A percentile compares a stretch with the other conserved stretches of the same genome.
Evolutionary conservation across 2,888 invertebrate genomes (phyloP).

Genomic region (Anorthoa munda): DNA sequence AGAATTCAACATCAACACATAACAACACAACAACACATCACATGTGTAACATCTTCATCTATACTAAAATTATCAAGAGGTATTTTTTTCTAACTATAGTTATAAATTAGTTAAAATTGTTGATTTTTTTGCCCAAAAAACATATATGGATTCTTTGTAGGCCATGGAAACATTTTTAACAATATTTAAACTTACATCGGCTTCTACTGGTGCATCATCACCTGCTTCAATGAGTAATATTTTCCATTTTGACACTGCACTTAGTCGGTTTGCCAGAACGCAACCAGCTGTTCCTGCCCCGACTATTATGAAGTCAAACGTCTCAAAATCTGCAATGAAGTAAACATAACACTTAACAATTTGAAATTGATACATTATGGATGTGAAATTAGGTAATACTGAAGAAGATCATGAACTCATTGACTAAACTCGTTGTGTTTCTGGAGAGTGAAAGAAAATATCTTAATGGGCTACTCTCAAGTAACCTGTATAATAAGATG

Average conservation of each 20-base stretch:
- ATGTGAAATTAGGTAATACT: background rate
- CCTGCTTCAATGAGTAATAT: slow-evolving; percentile 90
- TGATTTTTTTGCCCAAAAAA: too few relatives aligned
- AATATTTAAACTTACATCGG: slow-evolving; percentile 29
- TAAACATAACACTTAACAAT: background rate
- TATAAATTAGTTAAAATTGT: background rate
- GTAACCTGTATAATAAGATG: background rate
- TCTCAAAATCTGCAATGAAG: slow-evolving; percentile 60
- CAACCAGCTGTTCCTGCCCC: slow-evolving; percentile 75
- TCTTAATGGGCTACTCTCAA: background rate
- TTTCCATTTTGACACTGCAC: slow-evolving; percentile 71
- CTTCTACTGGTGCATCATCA: slow-evolving; percentile 64
- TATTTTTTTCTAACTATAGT: too few relatives aligned
- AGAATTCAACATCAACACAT: background rate
- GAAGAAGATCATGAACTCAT: background rate
- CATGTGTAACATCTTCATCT: too few relatives aligned
- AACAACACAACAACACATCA: too few relatives aligned
- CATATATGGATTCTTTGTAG: too few relatives aligned
- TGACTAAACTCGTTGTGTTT: background rate
- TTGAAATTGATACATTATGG: background rate
- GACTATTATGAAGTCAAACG: slow-evolving; percentile 74
- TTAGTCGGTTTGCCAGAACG: slow-evolving; percentile 73
- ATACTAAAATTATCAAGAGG: too few relatives aligned
- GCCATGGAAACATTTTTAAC: too few relatives aligned
- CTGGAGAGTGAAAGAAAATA: background rate